phyloP scores from a whole-genome alignment of 2,113 vertebrate species.

The Mastomys natalensis region DNA sequence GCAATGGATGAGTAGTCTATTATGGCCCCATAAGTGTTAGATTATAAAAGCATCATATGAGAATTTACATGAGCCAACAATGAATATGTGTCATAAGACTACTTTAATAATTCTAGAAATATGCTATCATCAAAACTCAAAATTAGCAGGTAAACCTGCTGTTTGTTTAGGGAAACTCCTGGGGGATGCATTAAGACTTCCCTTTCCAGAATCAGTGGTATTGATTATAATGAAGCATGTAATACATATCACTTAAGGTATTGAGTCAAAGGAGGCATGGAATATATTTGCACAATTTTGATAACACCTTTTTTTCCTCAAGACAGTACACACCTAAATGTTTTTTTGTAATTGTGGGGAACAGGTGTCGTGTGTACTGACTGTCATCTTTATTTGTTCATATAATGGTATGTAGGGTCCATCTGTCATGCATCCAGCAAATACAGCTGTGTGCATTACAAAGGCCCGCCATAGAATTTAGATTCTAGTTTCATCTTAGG shows the following conservation, averaged over 20 bases:
- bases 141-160: neutral
- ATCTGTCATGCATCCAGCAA: rapidly evolving
- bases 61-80: neutral
- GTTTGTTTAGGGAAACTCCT: neutral
- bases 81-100: neutral
- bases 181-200: neutral
- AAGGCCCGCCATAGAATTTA: neutral
- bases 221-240: neutral
- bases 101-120: neutral
- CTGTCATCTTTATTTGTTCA: neutral
- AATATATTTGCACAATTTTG: neutral
- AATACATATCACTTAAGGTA: no score
- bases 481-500: neutral
- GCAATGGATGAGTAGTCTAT: neutral
- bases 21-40: conserved; percentile 21
- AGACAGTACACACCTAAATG: neutral
- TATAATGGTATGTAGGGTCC: neutral
- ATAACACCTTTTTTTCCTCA: neutral
- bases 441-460: neutral
- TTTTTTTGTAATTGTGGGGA: neutral
- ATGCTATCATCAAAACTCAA: neutral
- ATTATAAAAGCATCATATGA: conserved; percentile 20
- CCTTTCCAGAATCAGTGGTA: neutral
- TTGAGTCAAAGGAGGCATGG: no score
- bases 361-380: rapidly evolving